Evolutionary conservation across 1,140 invertebrate genomes (phyloP).

Genomic region (Ctenoplectra terminalis): DNA sequence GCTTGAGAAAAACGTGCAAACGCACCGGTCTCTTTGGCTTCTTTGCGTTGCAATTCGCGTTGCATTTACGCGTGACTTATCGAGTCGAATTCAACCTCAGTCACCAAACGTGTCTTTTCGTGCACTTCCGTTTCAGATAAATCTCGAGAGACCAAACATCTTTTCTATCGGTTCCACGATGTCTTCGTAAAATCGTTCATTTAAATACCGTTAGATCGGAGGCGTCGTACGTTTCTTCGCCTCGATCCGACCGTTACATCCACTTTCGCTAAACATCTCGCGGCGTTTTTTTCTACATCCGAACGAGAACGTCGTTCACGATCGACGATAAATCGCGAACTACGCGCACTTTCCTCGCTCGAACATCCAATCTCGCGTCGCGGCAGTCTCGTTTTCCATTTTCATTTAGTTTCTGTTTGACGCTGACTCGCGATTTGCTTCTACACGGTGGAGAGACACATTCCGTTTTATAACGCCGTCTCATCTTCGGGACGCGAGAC

Average conservation of each 20-base stretch:
- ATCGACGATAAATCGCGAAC: slow-evolving; percentile 7
- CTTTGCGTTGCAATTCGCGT: not conserved
- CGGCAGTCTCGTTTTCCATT: slow-evolving; percentile 24
- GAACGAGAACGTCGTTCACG: not conserved
- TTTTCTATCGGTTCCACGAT: too few species aligned
- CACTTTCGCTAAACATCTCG: slow-evolving; percentile 36
- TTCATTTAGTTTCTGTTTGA: slow-evolving; percentile 2
- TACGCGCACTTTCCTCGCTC: slow-evolving; percentile 14
- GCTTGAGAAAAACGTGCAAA: slow-evolving; percentile 7
- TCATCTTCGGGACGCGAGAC: not conserved
- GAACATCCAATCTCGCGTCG: not conserved
- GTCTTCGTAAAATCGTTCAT: not conserved
- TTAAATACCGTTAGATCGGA: not conserved
- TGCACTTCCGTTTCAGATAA: too few species aligned
- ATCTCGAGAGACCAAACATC: too few species aligned
- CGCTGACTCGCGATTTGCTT: not conserved
- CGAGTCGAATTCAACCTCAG: not conserved
- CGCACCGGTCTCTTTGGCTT: not conserved
- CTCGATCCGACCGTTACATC: slow-evolving; percentile 3
- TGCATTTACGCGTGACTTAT: slow-evolving; percentile 23
- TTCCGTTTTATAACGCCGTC: not conserved
- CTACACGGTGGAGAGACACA: not conserved
- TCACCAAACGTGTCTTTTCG: not conserved
- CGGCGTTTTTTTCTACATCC: slow-evolving; percentile 13
- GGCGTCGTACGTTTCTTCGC: not conserved